Conservation (phyloP, 2,113 vertebrate species). For the Coturnix japonica region DNA sequence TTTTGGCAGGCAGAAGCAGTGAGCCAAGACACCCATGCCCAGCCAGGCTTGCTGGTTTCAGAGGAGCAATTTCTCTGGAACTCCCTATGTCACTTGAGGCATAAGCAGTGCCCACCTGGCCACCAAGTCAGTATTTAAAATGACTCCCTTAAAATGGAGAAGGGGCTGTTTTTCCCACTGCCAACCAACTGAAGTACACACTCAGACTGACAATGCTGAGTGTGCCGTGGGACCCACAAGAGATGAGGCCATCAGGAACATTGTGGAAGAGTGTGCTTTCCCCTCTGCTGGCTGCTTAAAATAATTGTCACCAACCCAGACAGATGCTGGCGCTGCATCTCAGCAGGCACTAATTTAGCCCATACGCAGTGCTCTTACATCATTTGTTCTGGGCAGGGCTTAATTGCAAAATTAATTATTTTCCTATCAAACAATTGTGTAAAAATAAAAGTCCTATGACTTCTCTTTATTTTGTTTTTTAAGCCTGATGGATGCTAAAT, state of each 20-base stretch:
- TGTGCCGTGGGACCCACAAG: neutral
- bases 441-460: too few relatives aligned
- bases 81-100: neutral
- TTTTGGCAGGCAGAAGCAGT: neutral
- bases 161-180: neutral
- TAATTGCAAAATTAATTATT: constrained; percentile 36
- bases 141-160: neutral
- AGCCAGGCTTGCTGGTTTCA: neutral
- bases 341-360: constrained; percentile 31
- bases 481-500: neutral
- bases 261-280: neutral
- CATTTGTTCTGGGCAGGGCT: neutral
- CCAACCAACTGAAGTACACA: rapidly evolving
- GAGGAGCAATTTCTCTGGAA: neutral
- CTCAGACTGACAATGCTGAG: rapidly evolving
- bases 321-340: neutral
- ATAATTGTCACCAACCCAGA: neutral
- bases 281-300: neutral
- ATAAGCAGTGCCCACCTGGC: neutral
- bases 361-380: neutral
- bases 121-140: neutral
- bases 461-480: neutral
- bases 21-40: neutral
- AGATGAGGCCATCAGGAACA: neutral
- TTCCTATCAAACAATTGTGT: constrained; percentile 19